Conservation (phyloP, 2,113 vertebrate species). For the Rhineura floridana region DNA sequence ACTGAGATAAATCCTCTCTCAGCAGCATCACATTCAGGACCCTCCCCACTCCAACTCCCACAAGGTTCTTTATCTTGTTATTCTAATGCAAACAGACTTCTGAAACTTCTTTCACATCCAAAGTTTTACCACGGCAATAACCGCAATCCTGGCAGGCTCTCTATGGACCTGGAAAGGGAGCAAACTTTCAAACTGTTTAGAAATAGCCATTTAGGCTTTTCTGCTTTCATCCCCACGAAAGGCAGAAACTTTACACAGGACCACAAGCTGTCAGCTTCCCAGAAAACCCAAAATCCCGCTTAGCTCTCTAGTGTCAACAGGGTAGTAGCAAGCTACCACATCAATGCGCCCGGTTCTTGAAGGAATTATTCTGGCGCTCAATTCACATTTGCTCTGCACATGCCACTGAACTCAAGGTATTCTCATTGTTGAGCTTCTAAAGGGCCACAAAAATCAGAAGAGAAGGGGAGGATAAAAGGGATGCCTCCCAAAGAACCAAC, state of each 20-base stretch:
- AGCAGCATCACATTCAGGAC: conserved; percentile 46
- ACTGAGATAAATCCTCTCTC: conserved; percentile 4
- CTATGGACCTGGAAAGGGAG: conserved; percentile 63
- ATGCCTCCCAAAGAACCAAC: background rate
- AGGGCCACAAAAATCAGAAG: background rate
- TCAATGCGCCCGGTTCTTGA: conserved; percentile 75
- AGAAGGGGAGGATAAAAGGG: background rate
- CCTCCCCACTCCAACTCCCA: conserved; percentile 27
- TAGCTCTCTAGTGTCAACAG: conserved; percentile 76
- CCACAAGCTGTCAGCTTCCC: conserved; percentile 77
- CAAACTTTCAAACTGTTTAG: conserved; percentile 73
- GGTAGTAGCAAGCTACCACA: conserved; percentile 72
- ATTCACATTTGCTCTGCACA: conserved; percentile 81
- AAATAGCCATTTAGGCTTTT: conserved; percentile 79
- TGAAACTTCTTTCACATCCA: conserved; percentile 64
- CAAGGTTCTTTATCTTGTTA: conserved; percentile 68
- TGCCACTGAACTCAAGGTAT: conserved; percentile 73
- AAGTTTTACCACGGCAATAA: conserved; percentile 63
- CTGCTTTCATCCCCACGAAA: conserved; percentile 74
- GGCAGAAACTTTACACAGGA: conserved; percentile 68
- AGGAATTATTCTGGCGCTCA: conserved; percentile 71
- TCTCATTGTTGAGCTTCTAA: conserved; percentile 39
- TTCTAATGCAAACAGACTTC: conserved; percentile 73
- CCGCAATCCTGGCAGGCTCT: conserved; percentile 69
- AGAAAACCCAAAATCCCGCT: conserved; percentile 71